Base-by-base conservation (phyloP, 2,888 invertebrate genomes). In the Gnatocerus cornutus region DNA sequence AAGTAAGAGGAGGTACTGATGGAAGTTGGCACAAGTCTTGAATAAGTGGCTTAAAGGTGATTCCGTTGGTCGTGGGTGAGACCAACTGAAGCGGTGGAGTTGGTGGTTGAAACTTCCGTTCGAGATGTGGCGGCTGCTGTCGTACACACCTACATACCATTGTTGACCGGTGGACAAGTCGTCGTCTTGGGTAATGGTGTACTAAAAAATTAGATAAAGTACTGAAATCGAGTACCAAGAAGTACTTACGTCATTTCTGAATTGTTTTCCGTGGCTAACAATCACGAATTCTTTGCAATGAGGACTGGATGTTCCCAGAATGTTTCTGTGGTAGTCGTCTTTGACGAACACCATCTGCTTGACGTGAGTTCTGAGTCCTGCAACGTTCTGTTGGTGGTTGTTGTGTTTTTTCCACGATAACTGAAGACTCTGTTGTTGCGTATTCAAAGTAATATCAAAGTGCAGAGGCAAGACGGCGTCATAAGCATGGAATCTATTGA, bases 301-400 rank as follows among this genome's bases (percentile, higher is more conserved):
- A 1, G 82, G 76, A 70, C 84, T 84, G 29, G 80, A 78, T 48
- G 73, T 74, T 53, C 78, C 76, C 50, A 85, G 73, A 1, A 77
- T 62, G 21, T 65, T 62, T 16, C 39, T 46, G n/a, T 66, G n/a
- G n/a, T 55, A 52, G 37, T 83, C 81, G 5, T 82, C 82, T 10
- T 73, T 77, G 10, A 85, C 73, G 59, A 79, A 83, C 5, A 85
- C 84, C 43, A 79, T 76, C 41, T 80, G 83, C 29, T 80, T 78
- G 10, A 80, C 79, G 45, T 84, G 79, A 3, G 74, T 76, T 45
- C 80, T 76, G 3, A 83, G 29, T 3, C 85, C 85, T 1, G 73
- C 69, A 0, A 74, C 53, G 3, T 82, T 80, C 8, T 75, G 71
- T 12, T 77, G 68, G 0, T 74, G 74, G 16, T 79, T 69, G 3